Percentiles rank a stretch among this genome's conserved stretches.
Conservation (phyloP, 1,140 invertebrate genomes). For the Drosophila ercepeae region DNA sequence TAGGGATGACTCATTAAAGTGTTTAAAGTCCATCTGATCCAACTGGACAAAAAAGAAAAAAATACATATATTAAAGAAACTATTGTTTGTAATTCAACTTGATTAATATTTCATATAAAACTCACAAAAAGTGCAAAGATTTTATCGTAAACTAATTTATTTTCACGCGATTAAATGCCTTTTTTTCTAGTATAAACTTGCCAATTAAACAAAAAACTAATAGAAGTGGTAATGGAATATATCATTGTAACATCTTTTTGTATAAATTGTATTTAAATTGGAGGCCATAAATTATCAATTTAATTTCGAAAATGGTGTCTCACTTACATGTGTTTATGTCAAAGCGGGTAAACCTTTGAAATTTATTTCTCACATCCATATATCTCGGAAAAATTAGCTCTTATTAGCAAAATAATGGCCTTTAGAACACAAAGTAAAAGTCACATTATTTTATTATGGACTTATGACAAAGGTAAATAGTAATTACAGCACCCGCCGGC, state of each 20-base stretch:
- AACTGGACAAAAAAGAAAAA: neutral
- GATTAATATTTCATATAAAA: neutral
- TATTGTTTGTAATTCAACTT: neutral
- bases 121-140: neutral
- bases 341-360: neutral
- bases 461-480: constrained; percentile 36
- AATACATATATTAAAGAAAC: neutral
- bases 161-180: neutral
- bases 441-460: constrained; percentile 6
- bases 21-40: neutral
- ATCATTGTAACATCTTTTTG: neutral
- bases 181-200: too few relatives aligned
- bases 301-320: neutral
- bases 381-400: neutral
- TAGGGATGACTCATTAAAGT: neutral
- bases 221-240: neutral
- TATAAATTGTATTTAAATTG: neutral
- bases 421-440: constrained; percentile 3
- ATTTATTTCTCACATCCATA: neutral
- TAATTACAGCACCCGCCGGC: constrained; percentile 6
- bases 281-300: neutral
- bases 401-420: neutral
- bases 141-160: too few relatives aligned
- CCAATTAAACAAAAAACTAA: neutral
- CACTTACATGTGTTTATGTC: neutral